Evolutionary conservation across 2,888 invertebrate species (phyloP).

Genomic region (Mimumesa dahlbomi): DNA sequence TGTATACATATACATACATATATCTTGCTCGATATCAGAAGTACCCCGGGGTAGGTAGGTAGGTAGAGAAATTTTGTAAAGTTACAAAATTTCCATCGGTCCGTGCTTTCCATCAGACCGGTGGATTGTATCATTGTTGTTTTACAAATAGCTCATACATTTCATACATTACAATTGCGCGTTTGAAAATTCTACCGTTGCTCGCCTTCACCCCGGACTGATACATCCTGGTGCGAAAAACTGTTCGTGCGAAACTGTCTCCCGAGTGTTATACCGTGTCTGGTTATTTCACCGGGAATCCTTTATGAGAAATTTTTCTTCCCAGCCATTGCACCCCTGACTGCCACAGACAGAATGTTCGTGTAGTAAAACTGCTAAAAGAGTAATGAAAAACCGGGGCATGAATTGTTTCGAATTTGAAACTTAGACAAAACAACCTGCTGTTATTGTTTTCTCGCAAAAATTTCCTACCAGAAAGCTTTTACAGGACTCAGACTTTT

Average conservation of each 20-base stretch:
- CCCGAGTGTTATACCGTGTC: conserved; percentile 13
- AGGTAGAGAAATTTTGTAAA: too few species aligned
- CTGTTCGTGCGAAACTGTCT: conserved; percentile 35
- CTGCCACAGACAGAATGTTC: conserved; percentile 1
- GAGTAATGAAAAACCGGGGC: too few species aligned
- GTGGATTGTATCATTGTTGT: background rate
- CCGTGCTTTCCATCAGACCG: background rate
- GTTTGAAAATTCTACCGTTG: conserved; percentile 33
- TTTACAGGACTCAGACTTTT: too few species aligned
- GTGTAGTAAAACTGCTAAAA: conserved; percentile 1
- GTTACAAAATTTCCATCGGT: background rate
- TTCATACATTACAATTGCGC: conserved; percentile 26
- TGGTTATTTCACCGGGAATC: conserved; percentile 35
- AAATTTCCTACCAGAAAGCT: too few species aligned
- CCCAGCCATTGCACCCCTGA: background rate
- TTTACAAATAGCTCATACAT: conserved; percentile 35
- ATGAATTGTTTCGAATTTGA: too few species aligned
- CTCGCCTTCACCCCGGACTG: conserved; percentile 18
- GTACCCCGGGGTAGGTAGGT: too few species aligned
- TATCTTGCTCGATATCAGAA: too few species aligned
- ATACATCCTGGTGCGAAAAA: conserved; percentile 27
- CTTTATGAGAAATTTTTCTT: conserved; percentile 28
- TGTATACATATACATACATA: too few species aligned
- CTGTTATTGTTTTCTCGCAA: too few species aligned
- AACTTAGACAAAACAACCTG: too few species aligned